These are phyloP conservation scores for Sarcophaga bullata DNA, from an alignment of 1,140 invertebrate species.

Conservation along the genomic window DNA sequence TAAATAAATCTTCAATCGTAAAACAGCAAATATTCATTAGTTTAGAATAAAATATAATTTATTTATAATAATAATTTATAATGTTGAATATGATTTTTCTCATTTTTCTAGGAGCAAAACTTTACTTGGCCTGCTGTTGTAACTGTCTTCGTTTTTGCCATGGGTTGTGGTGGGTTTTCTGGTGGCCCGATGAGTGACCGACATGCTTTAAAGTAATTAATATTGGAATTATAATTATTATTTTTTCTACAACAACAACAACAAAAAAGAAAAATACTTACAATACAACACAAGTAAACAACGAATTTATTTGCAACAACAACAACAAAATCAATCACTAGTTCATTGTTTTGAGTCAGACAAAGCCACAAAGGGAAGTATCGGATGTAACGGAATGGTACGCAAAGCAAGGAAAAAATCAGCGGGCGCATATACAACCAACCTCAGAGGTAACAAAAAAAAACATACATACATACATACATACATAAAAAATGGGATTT, in stretches of 20 bases:
- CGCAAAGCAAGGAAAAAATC: conserved; percentile 12
- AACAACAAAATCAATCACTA: conserved; percentile 17
- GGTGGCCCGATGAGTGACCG: conserved; percentile 60
- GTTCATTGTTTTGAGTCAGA: conserved; percentile 37
- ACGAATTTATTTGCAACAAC: conserved; percentile 41
- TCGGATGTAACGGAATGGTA: background rate
- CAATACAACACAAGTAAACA: conserved; percentile 34
- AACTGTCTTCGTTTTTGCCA: conserved; percentile 63
- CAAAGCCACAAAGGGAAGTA: background rate
- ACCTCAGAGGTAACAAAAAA: conserved; percentile 20
- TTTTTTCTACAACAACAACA: background rate
- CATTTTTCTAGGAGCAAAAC: conserved; percentile 55
- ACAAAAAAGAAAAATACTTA: conserved; percentile 20
- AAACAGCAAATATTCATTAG: too few relatives aligned
- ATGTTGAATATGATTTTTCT: too few relatives aligned
- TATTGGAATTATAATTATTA: conserved; percentile 11
- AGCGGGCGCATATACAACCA: background rate
- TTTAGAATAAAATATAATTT: too few relatives aligned
- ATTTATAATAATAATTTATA: too few relatives aligned
- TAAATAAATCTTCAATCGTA: too few relatives aligned
- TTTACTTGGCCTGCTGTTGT: conserved; percentile 65
- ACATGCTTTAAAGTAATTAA: conserved; percentile 10
- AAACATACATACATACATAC: background rate
- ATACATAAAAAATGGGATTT: background rate
- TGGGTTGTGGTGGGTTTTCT: conserved; percentile 64